Base-by-base conservation (phyloP, 2,797 vertebrate genomes). In the Stomatorhinus walkeri region DNA sequence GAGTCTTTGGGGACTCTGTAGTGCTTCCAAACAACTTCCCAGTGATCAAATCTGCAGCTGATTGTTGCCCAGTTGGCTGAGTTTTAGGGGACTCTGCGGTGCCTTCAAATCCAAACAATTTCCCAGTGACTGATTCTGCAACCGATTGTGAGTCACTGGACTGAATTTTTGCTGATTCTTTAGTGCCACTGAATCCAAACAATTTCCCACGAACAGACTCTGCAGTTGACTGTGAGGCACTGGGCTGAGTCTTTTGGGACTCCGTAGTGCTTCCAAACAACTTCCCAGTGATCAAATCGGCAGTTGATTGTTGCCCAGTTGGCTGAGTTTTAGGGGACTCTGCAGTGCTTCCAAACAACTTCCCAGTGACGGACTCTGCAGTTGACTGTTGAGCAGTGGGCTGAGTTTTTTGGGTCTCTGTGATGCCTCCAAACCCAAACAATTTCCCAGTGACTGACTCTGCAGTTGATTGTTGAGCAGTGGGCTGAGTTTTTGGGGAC, bases 41-140 rank as follows among this genome's bases (percentile, higher is more conserved):
- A 43, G 72, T 79, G 16, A 43, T 1, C 8, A 36, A 79, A 16
- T 79, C 72, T 79, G 36, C 6, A 43, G 36, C 36, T 79, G 36
- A 88, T 94, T 96, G 88, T 96, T 95, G 90, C 96, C 94, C 12
- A 92, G 19, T 16, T 91, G 85, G 68, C 9, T 94, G 96, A 0
- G 96, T 94, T 90, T 98, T 98, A 0, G 96, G 93, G 0, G 96
- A 94, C 72, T 98, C 97, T 48, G 96, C 96, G 90, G 98, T 96
- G 72, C 95, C 94, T 0, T 95, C 93, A 54, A 96, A 95, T 0
- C 95, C 93, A 54, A 96, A 95, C 14, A 97, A 46, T 19, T 81
- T 81, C 24, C 61, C 61, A 12, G 61, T 32, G 24, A 68, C 24
- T 32, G 61, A 68, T 10, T 32, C 61, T 28, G 24, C 24, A 32